A percentile compares a stretch with the other conserved stretches of the same genome.
phyloP scores from a whole-genome alignment of 2,113 vertebrate genomes.

The Coptodon bakossiorum region DNA sequence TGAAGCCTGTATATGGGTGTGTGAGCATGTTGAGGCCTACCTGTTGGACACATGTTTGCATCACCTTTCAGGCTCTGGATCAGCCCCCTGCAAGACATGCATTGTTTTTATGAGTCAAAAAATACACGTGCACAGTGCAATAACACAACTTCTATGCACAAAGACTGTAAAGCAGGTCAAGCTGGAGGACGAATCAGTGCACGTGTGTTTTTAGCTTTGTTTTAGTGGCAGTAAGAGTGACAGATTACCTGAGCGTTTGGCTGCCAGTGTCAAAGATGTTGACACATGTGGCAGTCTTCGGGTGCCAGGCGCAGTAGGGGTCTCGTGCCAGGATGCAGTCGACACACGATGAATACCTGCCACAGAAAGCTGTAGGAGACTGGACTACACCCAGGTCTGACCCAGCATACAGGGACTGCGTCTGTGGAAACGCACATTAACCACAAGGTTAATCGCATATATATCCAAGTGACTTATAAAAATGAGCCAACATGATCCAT shows the following conservation, averaged over 20 bases:
- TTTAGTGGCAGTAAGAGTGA: not conserved
- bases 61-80: constrained; percentile 87
- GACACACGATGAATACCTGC: constrained; percentile 78
- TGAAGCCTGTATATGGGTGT: not conserved
- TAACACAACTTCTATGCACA: not conserved
- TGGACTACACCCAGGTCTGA: constrained; percentile 89
- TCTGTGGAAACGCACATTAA: constrained; percentile 56
- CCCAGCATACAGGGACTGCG: constrained; percentile 82
- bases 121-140: not conserved
- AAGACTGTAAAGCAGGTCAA: not conserved
- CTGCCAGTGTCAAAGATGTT: constrained; percentile 60
- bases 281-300: constrained; percentile 57
- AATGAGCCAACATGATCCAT: not conserved
- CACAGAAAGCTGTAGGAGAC: constrained; percentile 84
- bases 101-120: not conserved
- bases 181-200: not conserved
- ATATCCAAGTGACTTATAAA: not conserved
- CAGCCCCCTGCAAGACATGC: constrained; percentile 71
- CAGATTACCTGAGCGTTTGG: constrained; percentile 26
- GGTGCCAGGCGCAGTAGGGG: constrained; percentile 92
- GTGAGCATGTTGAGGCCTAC: constrained; percentile 31
- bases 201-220: not conserved
- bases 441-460: not conserved
- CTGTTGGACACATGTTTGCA: constrained; percentile 75
- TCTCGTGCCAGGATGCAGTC: constrained; percentile 90